Base-by-base conservation (phyloP, 2,113 vertebrate species). In the Polyodon spathula region DNA sequence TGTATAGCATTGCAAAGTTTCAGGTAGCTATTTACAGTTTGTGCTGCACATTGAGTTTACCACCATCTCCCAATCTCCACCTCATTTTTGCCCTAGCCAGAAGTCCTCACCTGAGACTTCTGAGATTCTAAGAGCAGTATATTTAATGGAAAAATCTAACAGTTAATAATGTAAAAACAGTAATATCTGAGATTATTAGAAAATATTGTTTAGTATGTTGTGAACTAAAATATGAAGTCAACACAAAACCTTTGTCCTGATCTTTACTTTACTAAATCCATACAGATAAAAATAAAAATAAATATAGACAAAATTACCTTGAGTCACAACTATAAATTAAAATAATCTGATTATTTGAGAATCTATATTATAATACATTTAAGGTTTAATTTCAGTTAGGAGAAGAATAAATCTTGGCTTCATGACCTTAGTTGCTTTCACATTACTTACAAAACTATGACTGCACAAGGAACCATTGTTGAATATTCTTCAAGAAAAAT, bases 141-240 rank as follows among this genome's bases (percentile, higher is more conserved):
- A 27, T 27, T 27, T 27, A 27, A 27, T 27, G 27, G 27, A 27
- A 27, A 27, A 27, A 27, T 27, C 3, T 1, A 43, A 63, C 6
- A 17, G n/a, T 15, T 8, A 63, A 4, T 37, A 48, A 63, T 56
- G 56, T 64, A 61, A 59, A 40, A 42, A 40, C 59, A 15, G 62
- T 58, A 41, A 53, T 54, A 39, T 37, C 40, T 46, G 75, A 74
- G 68, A 67, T 68, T 56, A 61, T 48, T 40, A 59, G 58, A 61
- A 60, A 68, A 11, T 56, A 69, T 1, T 27, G 27, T 27, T 27
- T 27, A 27, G 27, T 27, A 27, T 27, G 27, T 27, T 27, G 27
- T 27, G 27, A 27, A 27, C 1, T 27, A 27, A 1, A 27, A 27
- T 27, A 27, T 27, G 27, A 27, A 27, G 3, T 2, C 27, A 27